Base-by-base conservation (phyloP, 1,140 invertebrate species). In the Plodia interpunctella region DNA sequence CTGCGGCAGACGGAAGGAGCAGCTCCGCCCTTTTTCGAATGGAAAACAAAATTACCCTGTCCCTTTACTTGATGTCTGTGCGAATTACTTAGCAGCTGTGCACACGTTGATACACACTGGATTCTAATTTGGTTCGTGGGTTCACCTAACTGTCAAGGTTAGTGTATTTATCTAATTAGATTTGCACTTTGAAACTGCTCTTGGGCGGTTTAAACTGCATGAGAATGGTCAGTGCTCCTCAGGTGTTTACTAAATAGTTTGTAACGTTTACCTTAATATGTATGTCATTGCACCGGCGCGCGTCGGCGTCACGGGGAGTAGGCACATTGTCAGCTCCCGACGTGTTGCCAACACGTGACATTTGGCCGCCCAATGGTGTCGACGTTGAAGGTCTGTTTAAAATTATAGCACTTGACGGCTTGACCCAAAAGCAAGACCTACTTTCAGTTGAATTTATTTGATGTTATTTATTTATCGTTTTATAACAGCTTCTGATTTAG, bases 331-430 rank as follows among this genome's bases (percentile, higher is more conserved):
- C 53, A 55, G 52, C 63, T 62, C 60, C 60, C 52, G 60, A 57
- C 52, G 57, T 63, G 57, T 62, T 80, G 80, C 75, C 78, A 83
- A 77, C 68, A 51, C 55, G 65, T 73, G 63, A 68, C 70, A 78
- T 72, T 72, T 78, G 77, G 72, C 72, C 73, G 69, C 68, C 68
- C 64, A 74, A 73, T 21, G 65, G 66, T 74, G 70, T 70, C 71
- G 76, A 63, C 59, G 53, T 63, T 71, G 60, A 67, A 67, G 59
- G 65, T 76, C 70, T 78, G 74, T 74, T 75, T 78, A 61, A 57
- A 76, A 65, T 72, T 57, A 60, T 65, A 44, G 13, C 38, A 15
- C n/a, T 15, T 44, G 13, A 15, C 15, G 38, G 38, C 10, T 44
- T 44, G 38, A 44, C 38, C 38, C 15, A 44, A 44, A 44, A 44